Percentiles rank a stretch among this genome's conserved stretches.
These are phyloP conservation scores for Acrocephalus arundinaceus DNA, from an alignment of 2,113 vertebrate genomes.

Conservation along the genomic window DNA sequence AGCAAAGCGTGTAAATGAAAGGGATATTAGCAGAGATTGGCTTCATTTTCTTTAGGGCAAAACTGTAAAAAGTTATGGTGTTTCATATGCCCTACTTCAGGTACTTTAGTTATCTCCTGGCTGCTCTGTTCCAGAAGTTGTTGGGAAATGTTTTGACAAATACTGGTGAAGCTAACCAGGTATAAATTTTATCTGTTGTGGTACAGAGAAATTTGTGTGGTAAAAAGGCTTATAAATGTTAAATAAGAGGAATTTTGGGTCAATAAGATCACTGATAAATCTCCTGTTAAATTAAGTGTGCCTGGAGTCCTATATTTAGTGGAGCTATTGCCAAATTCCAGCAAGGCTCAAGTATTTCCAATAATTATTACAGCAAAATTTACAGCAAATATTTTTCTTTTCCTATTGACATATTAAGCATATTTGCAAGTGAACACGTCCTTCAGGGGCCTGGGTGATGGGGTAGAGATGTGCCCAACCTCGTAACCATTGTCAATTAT, in stretches of 20 bases:
- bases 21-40: conserved; percentile 46
- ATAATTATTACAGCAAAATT: conserved; percentile 42
- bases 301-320: conserved; percentile 56
- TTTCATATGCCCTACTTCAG: conserved; percentile 19
- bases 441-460: neutral
- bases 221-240: conserved; percentile 31
- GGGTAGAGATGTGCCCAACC: neutral
- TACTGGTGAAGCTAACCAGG: neutral
- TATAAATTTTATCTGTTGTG: conserved; percentile 4
- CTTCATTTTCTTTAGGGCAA: conserved; percentile 47
- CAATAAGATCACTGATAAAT: conserved; percentile 47
- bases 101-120: conserved; percentile 35
- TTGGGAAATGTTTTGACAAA: neutral
- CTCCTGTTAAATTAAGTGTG: conserved; percentile 29
- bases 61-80: conserved; percentile 39
- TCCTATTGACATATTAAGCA: neutral
- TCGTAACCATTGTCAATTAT: neutral
- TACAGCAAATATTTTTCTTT: neutral
- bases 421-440: neutral
- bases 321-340: conserved; percentile 30
- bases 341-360: conserved; percentile 20
- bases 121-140: neutral
- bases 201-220: conserved; percentile 12
- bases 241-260: conserved; percentile 38
- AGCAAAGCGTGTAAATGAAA: conserved; percentile 39